Conservation (phyloP, 2,888 invertebrate genomes). For the Hydroisotoma schaefferi region DNA sequence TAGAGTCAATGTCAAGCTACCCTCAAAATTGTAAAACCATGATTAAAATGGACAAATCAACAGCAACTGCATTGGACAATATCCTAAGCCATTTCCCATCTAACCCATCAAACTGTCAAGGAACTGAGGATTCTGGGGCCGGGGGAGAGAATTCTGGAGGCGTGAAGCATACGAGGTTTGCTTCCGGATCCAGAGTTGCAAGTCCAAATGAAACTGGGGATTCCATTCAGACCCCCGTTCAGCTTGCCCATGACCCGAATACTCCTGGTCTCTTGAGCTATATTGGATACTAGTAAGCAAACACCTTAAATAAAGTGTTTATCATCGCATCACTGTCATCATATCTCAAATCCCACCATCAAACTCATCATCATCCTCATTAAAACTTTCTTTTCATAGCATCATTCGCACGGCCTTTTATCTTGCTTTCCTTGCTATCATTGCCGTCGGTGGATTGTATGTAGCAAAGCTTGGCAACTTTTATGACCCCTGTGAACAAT, state of each 20-base stretch:
- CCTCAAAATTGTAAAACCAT: neutral
- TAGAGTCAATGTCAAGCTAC: too few relatives aligned
- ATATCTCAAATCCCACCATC: neutral
- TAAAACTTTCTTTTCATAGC: slow-evolving; percentile 4
- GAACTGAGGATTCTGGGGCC: neutral
- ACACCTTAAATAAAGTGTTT: neutral
- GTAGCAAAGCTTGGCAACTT: slow-evolving; percentile 25
- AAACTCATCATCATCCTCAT: too few relatives aligned
- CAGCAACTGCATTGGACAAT: neutral
- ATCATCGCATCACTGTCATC: neutral
- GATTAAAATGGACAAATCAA: neutral
- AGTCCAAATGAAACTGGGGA: neutral
- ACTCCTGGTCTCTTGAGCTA: neutral
- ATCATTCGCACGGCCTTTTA: slow-evolving; percentile 25
- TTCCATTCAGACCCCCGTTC: neutral
- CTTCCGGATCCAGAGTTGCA: neutral
- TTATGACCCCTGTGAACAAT: slow-evolving; percentile 27
- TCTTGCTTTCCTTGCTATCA: slow-evolving; percentile 8
- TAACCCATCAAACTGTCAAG: neutral
- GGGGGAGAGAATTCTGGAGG: neutral
- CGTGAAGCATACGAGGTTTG: neutral
- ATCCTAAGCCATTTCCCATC: neutral
- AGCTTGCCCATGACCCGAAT: neutral
- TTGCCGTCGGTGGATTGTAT: slow-evolving; percentile 17
- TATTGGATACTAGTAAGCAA: slow-evolving; percentile 4